Evolutionary conservation across 2,888 invertebrate genomes (phyloP).

Genomic region (Cerceris ruficornis): DNA sequence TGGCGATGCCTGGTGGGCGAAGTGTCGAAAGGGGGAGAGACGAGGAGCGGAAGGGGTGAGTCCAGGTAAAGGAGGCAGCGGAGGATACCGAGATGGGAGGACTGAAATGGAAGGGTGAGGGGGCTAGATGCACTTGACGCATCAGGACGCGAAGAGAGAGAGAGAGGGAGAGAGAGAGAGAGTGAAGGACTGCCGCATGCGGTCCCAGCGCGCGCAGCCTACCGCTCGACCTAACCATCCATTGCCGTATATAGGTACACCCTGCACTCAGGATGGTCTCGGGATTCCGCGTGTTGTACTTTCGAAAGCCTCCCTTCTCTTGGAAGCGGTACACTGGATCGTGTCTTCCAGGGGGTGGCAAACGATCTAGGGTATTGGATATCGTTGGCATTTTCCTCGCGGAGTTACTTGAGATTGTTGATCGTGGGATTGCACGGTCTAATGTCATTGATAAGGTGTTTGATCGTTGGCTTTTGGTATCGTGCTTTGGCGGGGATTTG

Average conservation of each 20-base stretch:
- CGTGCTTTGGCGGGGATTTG: too few relatives aligned
- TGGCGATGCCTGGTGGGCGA: constrained; percentile 67
- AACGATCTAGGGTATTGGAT: too few relatives aligned
- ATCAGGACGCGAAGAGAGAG: constrained; percentile 69
- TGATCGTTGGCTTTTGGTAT: too few relatives aligned
- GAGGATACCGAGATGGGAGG: constrained; percentile 45
- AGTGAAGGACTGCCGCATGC: constrained; percentile 72
- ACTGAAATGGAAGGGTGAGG: constrained; percentile 27
- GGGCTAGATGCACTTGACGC: constrained; percentile 74
- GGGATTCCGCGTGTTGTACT: constrained; percentile 53
- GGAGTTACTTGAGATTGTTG: too few relatives aligned
- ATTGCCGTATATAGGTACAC: constrained; percentile 17
- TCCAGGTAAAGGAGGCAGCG: constrained; percentile 60
- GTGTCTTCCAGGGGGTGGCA: constrained; percentile 3
- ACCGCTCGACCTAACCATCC: constrained; percentile 53
- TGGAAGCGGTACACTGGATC: constrained; percentile 16
- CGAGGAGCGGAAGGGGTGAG: constrained; percentile 57
- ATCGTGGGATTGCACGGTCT: too few relatives aligned
- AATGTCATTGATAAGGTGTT: too few relatives aligned
- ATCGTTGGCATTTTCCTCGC: too few relatives aligned
- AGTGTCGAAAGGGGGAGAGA: constrained; percentile 61
- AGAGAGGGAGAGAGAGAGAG: constrained; percentile 64
- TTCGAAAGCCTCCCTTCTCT: constrained; percentile 39
- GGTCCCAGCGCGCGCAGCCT: constrained; percentile 75
- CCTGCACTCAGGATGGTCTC: constrained; percentile 36